Evolutionary conservation across 2,113 vertebrate species (phyloP), one percentile per base, ranked within the genome.

Genomic region (Semnornis frantzii): DNA sequence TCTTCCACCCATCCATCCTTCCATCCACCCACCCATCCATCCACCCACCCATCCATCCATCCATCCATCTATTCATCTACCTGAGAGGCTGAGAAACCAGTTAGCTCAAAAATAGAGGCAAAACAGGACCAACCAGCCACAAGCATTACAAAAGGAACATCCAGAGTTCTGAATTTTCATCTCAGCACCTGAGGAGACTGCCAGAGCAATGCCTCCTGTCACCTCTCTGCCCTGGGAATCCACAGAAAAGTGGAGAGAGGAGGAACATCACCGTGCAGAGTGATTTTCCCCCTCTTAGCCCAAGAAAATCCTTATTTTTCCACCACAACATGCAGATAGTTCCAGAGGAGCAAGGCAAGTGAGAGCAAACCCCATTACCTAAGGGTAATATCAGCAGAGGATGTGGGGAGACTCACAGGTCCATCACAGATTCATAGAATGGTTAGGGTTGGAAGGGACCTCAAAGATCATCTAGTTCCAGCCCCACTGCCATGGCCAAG

Each of bases 291-390:
- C 19, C n/a, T 54, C 52, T 28, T 25, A 44, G 11, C 73, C 70
- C 57, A 25, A n/a, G 33, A 58, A 75, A 46, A 20, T 42, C 44
- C 46, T 81, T 12, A 1, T 28, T 81, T 58, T 65, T n/a, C 69
- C 39, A 8, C 5, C 72, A 44, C 34, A 54, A 20, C 16, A 10
- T 0, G 1, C 5, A 19, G 3, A 18, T 3, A 50, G 48, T 14
- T 52, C 42, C 16, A 25, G 1, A 15, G 27, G 48, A 46, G 50
- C 33, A 21, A 44, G 62, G 8, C 7, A 2, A n/a, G 39, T 6
- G 1, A 10, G 1, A 30, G 18, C 25, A 55, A 34, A 37, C 3
- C 9, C 18, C 25, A 1, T 5, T 7, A 63, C 63, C 64, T 0
- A 0, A 23, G 57, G 31, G 20, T 39, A 34, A 15, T 68, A 30